These are phyloP conservation scores for Chaetodon trifasciatus DNA, from an alignment of 2,797 vertebrate species.

Conservation along the genomic window DNA sequence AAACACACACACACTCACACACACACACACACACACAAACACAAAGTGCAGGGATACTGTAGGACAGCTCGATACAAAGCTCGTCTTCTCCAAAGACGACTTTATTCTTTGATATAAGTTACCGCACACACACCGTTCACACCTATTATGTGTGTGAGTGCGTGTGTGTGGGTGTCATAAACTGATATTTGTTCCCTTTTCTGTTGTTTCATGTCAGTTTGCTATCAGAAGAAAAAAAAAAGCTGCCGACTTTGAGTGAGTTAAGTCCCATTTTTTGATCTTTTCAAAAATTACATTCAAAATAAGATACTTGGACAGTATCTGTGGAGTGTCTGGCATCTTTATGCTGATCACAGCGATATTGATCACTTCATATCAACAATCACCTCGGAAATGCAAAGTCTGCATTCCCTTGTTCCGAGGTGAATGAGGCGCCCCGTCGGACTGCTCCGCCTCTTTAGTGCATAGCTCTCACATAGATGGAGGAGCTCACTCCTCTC, in stretches of 20 bases:
- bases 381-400: conserved; percentile 47
- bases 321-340: conserved; percentile 40
- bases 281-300: conserved; percentile 77
- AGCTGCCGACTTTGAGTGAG: conserved; percentile 71
- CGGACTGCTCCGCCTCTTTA: conserved; percentile 48
- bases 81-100: conserved; percentile 53
- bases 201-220: conserved; percentile 40
- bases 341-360: background rate
- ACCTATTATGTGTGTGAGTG: conserved; percentile 6
- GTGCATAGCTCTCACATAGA: conserved; percentile 76
- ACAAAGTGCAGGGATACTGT: conserved; percentile 57
- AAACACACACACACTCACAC: no score
- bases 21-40: no score
- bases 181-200: conserved; percentile 73
- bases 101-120: conserved; percentile 29
- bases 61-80: conserved; percentile 67
- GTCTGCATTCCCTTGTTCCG: conserved; percentile 73
- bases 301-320: conserved; percentile 49
- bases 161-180: conserved; percentile 21
- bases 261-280: conserved; percentile 42
- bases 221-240: conserved; percentile 41
- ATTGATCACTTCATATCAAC: conserved; percentile 19
- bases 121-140: conserved; percentile 25
- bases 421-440: conserved; percentile 41
- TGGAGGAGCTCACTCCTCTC: conserved; percentile 53